phyloP scores from a whole-genome alignment of 2,113 vertebrate genomes.

The Aegotheles bennettii region DNA sequence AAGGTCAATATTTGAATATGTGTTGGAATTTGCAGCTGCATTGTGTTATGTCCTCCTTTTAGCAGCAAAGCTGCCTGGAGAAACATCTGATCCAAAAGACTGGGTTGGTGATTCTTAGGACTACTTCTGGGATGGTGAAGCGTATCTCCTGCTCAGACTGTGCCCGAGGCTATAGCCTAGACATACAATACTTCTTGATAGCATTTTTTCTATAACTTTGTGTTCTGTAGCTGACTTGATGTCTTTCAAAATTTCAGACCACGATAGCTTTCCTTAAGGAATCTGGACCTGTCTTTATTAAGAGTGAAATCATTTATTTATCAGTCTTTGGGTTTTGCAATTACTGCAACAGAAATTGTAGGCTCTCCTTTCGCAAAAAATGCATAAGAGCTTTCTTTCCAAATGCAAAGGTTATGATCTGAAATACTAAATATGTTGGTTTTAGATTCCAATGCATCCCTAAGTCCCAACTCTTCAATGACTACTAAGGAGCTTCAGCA shows the following conservation, averaged over 20 bases:
- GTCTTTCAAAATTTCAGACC: not conserved
- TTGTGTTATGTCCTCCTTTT: not conserved
- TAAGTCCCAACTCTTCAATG: constrained; percentile 72
- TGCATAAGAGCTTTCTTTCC: not conserved
- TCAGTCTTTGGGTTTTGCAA: not conserved
- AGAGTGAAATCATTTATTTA: not conserved
- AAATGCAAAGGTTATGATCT: not conserved
- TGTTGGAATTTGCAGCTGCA: not conserved
- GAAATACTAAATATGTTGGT: not conserved
- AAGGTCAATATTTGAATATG: not conserved
- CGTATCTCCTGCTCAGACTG: not conserved
- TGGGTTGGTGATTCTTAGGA: not conserved
- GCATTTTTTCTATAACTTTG: not conserved
- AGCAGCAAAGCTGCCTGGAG: not conserved
- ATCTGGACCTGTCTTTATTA: not conserved
- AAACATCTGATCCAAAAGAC: not conserved
- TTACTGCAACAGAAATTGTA: not conserved
- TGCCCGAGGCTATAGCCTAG: not conserved
- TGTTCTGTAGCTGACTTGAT: not conserved
- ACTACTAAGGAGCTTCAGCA: constrained; percentile 92
- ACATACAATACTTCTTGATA: not conserved
- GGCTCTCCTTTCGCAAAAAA: not conserved
- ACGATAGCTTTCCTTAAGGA: not conserved
- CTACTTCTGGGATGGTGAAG: not conserved
- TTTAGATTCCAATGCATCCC: constrained; percentile 29